Evolutionary conservation across 2,797 vertebrate species (phyloP).

Genomic region (Linurgus olivaceus): DNA sequence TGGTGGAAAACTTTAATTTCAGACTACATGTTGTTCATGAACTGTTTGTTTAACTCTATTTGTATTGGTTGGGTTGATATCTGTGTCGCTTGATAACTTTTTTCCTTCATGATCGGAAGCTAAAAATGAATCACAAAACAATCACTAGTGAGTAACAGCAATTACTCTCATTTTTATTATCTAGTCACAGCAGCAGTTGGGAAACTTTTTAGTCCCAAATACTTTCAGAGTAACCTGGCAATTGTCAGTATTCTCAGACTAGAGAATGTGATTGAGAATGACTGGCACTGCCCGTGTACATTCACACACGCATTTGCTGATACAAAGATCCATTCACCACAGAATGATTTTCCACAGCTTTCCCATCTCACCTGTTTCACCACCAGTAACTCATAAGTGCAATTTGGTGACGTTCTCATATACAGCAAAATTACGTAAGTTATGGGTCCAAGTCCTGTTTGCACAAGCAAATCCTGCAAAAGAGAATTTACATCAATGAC

Average conservation of each 20-base stretch:
- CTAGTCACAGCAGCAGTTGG: background rate
- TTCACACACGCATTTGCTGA: background rate
- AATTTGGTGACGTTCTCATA: background rate
- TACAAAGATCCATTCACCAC: background rate
- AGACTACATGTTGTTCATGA: background rate
- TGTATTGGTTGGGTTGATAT: conserved; percentile 58
- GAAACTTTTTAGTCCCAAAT: background rate
- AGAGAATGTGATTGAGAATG: background rate
- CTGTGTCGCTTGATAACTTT: background rate
- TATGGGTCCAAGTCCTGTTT: conserved; percentile 6
- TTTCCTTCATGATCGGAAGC: background rate
- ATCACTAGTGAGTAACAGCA: conserved; percentile 8
- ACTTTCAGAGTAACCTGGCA: background rate
- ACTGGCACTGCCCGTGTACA: rapidly evolving
- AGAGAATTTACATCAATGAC: background rate
- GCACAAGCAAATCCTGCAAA: background rate
- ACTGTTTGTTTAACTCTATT: conserved; percentile 52
- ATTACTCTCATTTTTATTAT: conserved; percentile 3
- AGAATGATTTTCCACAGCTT: background rate
- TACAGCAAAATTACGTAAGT: background rate
- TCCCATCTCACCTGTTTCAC: background rate
- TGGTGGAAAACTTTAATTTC: conserved; percentile 54
- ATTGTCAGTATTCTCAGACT: background rate
- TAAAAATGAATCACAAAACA: conserved; percentile 46
- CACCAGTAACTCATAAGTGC: background rate